phyloP scores from a whole-genome alignment of 2,113 vertebrate species.

The Shinisaurus crocodilurus region DNA sequence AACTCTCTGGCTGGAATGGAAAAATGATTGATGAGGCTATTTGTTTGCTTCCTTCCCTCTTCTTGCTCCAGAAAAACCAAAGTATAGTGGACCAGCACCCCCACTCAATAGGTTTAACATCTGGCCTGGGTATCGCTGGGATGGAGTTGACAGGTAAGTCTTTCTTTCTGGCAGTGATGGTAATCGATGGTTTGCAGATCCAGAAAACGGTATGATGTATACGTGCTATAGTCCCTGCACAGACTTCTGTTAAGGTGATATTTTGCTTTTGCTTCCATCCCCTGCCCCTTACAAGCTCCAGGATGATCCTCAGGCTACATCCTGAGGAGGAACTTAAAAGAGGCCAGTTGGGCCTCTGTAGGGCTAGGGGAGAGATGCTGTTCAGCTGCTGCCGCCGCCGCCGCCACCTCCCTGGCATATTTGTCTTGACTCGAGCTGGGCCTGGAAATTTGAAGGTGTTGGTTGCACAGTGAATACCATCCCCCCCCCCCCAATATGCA shows the following conservation, averaged over 20 bases:
- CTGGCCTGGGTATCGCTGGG: slow-evolving; percentile 95
- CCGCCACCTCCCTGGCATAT: not conserved
- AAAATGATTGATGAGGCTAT: accelerated
- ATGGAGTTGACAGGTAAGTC: slow-evolving; percentile 92
- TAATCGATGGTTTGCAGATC: not conserved
- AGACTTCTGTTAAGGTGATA: not conserved
- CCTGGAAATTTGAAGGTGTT: not conserved
- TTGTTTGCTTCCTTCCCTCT: not conserved
- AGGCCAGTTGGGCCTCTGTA: no score
- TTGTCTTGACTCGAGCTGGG: not conserved
- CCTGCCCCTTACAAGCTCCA: not conserved
- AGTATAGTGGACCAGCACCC: slow-evolving; percentile 89
- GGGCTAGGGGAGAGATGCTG: not conserved
- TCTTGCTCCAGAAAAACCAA: slow-evolving; percentile 81
- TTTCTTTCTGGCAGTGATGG: accelerated
- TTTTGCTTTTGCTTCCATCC: not conserved
- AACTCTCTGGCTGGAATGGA: accelerated
- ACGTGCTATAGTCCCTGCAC: no score
- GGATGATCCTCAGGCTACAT: not conserved
- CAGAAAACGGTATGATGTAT: not conserved
- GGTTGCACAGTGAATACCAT: not conserved
- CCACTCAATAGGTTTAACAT: slow-evolving; percentile 94
- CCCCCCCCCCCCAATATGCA: no score
- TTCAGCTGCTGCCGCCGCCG: no score
- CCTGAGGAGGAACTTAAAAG: not conserved